Percentiles rank a stretch among this genome's conserved stretches.
phyloP scores from a whole-genome alignment of 2,113 vertebrate genomes.

The Ancistrus triradiatus region DNA sequence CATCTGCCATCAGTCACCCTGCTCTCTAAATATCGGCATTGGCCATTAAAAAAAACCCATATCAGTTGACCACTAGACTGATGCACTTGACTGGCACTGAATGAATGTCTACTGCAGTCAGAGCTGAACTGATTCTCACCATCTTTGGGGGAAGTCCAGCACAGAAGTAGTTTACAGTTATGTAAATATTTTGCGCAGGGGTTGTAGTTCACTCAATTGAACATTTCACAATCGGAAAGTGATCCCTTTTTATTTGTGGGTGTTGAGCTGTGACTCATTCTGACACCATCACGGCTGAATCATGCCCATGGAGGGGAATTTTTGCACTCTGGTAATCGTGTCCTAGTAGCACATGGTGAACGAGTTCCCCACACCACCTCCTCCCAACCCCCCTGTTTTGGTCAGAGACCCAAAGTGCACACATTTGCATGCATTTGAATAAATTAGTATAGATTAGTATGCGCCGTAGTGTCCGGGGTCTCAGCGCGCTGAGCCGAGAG shows the following conservation, averaged over 20 bases:
- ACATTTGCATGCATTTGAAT: slow-evolving; percentile 36
- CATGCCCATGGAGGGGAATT: neutral
- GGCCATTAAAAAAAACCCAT: too few relatives aligned
- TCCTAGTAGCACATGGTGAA: slow-evolving; percentile 20
- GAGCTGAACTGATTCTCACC: neutral
- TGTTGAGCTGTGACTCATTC: neutral
- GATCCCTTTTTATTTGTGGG: slow-evolving; percentile 5
- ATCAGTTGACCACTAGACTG: too few relatives aligned
- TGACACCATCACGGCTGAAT: neutral
- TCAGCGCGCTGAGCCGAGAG: neutral
- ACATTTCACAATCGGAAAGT: neutral
- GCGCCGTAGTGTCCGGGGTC: slow-evolving; percentile 10
- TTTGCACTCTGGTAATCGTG: slow-evolving; percentile 7
- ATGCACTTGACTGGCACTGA: neutral
- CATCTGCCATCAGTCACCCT: too few relatives aligned
- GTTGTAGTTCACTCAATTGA: neutral
- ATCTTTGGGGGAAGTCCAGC: neutral
- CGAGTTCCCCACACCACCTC: neutral
- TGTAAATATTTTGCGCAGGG: neutral
- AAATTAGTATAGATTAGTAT: slow-evolving; percentile 30
- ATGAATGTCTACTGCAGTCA: neutral
- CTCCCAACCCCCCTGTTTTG: neutral
- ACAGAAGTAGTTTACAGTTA: neutral
- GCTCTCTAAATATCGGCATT: too few relatives aligned
- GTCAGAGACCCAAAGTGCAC: slow-evolving; percentile 29